These are phyloP conservation scores for Ellobius talpinus DNA, from an alignment of 2,113 vertebrate species.

Conservation along the genomic window DNA sequence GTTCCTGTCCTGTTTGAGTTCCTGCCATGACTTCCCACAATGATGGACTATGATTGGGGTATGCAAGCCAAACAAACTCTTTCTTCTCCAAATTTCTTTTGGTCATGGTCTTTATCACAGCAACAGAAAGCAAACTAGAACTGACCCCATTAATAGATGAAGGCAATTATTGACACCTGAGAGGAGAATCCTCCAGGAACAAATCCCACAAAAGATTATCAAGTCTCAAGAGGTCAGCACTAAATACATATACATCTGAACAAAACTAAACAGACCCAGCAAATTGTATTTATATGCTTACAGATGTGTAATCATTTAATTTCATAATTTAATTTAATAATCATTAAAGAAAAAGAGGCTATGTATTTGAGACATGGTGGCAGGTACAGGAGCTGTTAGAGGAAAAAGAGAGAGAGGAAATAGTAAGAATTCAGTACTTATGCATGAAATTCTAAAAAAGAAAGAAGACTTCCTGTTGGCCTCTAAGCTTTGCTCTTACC, in stretches of 20 bases:
- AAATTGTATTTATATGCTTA: neutral
- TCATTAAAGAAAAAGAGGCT: neutral
- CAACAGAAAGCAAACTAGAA: neutral
- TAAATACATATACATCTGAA: neutral
- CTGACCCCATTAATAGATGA: neutral
- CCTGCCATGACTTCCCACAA: neutral
- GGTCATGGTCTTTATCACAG: neutral
- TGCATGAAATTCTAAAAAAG: neutral
- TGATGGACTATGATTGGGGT: too few species aligned
- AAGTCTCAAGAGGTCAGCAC: neutral
- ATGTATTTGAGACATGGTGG: neutral
- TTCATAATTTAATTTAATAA: neutral
- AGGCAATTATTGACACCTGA: neutral
- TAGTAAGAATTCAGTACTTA: neutral
- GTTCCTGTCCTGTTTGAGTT: neutral
- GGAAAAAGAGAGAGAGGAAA: neutral
- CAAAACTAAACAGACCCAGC: neutral
- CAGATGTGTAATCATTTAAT: neutral
- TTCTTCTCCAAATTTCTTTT: neutral
- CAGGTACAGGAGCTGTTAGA: neutral
- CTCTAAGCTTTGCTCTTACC: neutral
- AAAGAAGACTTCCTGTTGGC: neutral
- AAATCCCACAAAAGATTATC: neutral
- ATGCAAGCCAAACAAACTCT: neutral
- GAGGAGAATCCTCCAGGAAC: neutral